These are phyloP conservation scores for Chydorus sphaericus DNA, from an alignment of 2,888 invertebrate genomes.

Conservation along the genomic window DNA sequence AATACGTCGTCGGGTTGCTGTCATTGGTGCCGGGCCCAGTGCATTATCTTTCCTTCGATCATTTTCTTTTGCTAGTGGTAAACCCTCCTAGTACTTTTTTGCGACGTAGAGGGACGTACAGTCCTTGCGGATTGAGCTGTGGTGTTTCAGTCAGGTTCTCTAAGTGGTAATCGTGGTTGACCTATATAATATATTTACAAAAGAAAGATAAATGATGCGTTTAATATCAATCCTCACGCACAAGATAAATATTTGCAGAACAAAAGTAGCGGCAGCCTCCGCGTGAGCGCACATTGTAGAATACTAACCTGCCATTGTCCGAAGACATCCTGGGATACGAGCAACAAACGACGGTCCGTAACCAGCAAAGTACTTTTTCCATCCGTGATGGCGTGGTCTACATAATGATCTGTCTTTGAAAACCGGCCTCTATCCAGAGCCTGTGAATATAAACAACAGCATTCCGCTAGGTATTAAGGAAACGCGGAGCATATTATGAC, in stretches of 20 bases:
- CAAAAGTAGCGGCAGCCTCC: no score
- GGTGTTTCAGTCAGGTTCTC: conserved; percentile 53
- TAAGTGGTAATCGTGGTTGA: conserved; percentile 66
- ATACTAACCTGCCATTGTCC: conserved; percentile 67
- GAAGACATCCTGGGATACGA: conserved; percentile 73
- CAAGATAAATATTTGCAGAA: no score
- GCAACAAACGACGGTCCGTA: conserved; percentile 72
- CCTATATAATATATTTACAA: no score
- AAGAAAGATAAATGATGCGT: no score
- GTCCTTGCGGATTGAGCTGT: conserved; percentile 49
- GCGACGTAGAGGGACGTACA: conserved; percentile 36
- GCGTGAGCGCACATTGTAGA: no score
- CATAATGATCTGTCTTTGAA: conserved; percentile 63
- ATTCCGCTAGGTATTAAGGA: no score
- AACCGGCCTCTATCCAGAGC: conserved; percentile 60
- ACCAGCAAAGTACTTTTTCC: conserved; percentile 55
- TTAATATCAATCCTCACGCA: no score
- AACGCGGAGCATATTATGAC: no score
- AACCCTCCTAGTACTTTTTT: conserved; percentile 42
- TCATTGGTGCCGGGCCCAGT: no score
- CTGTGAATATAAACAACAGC: no score
- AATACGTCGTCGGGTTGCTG: no score
- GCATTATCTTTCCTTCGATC: no score
- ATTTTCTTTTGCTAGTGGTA: conserved; percentile 46
- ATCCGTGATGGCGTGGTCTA: conserved; percentile 50